These are phyloP conservation scores for Dascillus cervinus DNA, from an alignment of 2,888 invertebrate genomes.

Conservation along the genomic window DNA sequence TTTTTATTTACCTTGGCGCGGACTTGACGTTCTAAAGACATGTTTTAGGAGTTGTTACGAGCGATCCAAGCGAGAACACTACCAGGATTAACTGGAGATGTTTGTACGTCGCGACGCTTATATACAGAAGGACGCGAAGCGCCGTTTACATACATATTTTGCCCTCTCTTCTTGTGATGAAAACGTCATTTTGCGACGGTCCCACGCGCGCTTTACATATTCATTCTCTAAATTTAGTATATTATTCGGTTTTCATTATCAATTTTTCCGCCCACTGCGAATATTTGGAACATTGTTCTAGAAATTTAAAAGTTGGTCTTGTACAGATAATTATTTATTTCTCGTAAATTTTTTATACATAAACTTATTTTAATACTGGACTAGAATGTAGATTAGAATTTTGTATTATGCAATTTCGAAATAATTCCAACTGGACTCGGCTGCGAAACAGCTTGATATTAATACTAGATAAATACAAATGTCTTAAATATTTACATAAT, in stretches of 20 bases:
- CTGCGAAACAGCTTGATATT: constrained; percentile 2
- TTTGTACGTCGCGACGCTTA: constrained; percentile 31
- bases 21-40: constrained; percentile 91
- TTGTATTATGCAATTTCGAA: constrained; percentile 9
- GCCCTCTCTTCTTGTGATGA: constrained; percentile 10
- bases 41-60: constrained; percentile 43
- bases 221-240: constrained; percentile 36
- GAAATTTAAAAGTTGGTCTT: neutral
- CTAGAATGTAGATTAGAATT: constrained; percentile 23
- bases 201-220: constrained; percentile 16
- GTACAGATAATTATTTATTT: constrained; percentile 15
- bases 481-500: constrained; percentile 14
- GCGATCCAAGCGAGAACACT: constrained; percentile 24
- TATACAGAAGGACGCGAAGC: constrained; percentile 34
- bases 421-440: constrained; percentile 7
- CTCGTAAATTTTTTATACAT: constrained; percentile 24
- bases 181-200: constrained; percentile 9
- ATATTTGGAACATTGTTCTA: neutral
- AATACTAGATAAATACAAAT: constrained; percentile 13
- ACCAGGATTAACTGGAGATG: constrained; percentile 32
- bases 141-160: constrained; percentile 16
- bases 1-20: constrained; percentile 68
- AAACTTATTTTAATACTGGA: constrained; percentile 31
- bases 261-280: constrained; percentile 4
- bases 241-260: constrained; percentile 31